phyloP scores from a whole-genome alignment of 64 coral and sea anemone species.

The Montipora foliosa region DNA sequence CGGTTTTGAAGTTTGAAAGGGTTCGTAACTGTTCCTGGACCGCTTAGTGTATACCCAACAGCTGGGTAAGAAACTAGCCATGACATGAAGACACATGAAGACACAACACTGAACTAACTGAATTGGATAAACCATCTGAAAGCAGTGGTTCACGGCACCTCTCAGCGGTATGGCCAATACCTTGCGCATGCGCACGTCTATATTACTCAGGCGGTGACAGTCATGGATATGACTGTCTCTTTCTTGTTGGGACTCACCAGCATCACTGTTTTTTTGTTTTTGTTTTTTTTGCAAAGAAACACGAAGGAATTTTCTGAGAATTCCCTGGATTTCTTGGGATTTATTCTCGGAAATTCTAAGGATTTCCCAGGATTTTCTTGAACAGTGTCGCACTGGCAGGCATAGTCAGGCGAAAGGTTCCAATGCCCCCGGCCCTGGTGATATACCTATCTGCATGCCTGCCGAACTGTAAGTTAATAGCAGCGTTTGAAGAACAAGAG shows the following conservation, averaged over 20 bases:
- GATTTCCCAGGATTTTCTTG: not conserved
- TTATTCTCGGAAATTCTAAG: not conserved
- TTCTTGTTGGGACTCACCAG: not conserved
- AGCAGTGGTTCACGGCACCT: not conserved
- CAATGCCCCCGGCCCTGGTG: not conserved
- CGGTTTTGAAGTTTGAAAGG: constrained; percentile 1
- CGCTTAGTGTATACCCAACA: not conserved
- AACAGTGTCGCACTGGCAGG: not conserved
- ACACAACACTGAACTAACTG: constrained; percentile 7
- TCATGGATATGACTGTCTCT: not conserved
- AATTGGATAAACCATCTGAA: not conserved
- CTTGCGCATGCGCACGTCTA: not conserved
- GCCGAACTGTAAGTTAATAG: not conserved
- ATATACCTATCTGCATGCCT: not conserved
- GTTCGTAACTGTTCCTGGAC: not conserved
- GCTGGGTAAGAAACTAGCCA: not conserved
- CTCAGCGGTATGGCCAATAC: not conserved
- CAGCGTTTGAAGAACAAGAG: not conserved
- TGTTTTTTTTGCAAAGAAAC: not conserved
- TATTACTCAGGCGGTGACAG: not conserved
- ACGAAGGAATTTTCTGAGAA: not conserved
- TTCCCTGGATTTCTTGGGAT: not conserved
- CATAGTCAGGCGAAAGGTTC: not conserved
- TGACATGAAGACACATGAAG: not conserved
- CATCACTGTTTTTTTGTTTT: not conserved